phyloP scores from a whole-genome alignment of 2,888 invertebrate species.

The Lasioglossum calceatum region DNA sequence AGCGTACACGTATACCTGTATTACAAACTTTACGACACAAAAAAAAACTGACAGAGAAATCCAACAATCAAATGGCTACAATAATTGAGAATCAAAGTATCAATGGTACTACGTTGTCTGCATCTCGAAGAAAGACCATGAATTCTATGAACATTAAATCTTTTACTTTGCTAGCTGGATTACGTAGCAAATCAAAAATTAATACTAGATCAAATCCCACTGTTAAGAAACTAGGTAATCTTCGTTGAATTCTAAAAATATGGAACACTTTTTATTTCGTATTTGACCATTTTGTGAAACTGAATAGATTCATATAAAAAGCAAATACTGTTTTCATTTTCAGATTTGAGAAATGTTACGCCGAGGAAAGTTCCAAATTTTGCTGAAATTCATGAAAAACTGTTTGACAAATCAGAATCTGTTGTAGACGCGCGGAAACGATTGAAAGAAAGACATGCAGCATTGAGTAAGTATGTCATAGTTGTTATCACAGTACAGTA shows the following conservation, averaged over 20 bases:
- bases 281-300: not conserved
- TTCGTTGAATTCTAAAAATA: not conserved
- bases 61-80: not conserved
- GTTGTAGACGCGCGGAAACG: slow-evolving; percentile 85
- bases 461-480: slow-evolving; percentile 61
- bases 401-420: slow-evolving; percentile 89
- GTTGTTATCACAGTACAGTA: not conserved
- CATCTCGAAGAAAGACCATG: not conserved
- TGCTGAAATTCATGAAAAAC: slow-evolving; percentile 88
- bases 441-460: slow-evolving; percentile 72
- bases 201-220: not conserved
- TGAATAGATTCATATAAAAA: not conserved
- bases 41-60: not conserved
- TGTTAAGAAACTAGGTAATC: slow-evolving; percentile 26
- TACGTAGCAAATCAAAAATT: not conserved
- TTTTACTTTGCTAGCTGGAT: too few relatives aligned
- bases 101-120: not conserved
- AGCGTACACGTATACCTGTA: not conserved
- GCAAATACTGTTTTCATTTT: not conserved
- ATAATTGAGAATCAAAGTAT: not conserved
- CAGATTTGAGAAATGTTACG: slow-evolving; percentile 70
- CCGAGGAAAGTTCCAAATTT: slow-evolving; percentile 89
- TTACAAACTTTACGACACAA: not conserved
- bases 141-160: not conserved
- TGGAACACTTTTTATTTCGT: not conserved